Percentiles rank a stretch among this genome's conserved stretches.
Conservation (phyloP, 2,888 invertebrate genomes). For the Ypsolopha scabrella region DNA sequence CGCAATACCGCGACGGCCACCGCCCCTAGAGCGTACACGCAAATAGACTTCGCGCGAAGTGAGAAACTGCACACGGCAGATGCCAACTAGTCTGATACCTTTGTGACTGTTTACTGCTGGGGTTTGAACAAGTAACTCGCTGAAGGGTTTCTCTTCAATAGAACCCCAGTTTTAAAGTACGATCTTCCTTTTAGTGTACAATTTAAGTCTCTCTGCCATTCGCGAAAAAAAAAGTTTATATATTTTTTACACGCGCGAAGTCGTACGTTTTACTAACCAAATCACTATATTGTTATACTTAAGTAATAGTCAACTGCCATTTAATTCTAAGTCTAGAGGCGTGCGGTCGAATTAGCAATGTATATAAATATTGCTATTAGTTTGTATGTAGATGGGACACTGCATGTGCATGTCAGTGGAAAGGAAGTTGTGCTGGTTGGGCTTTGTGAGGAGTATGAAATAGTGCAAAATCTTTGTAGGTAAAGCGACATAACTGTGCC, state of each 20-base stretch:
- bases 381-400: neutral
- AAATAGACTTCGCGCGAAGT: conserved; percentile 83
- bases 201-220: conserved; percentile 3
- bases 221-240: conserved; percentile 1
- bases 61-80: conserved; percentile 45
- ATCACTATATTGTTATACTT: conserved; percentile 11
- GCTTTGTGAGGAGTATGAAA: neutral
- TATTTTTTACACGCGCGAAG: conserved; percentile 3
- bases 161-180: neutral
- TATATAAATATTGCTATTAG: neutral
- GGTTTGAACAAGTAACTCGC: too few species aligned
- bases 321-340: conserved; percentile 16
- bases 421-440: neutral
- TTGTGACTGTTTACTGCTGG: neutral
- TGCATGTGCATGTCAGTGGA: neutral
- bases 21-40: conserved; percentile 76
- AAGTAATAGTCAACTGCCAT: conserved; percentile 30
- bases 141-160: neutral
- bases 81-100: conserved; percentile 7
- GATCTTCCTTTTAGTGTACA: conserved; percentile 2
- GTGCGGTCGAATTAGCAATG: conserved; percentile 1
- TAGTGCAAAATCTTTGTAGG: neutral
- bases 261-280: conserved; percentile 5
- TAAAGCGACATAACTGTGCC: neutral
- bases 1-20: conserved; percentile 38